phyloP scores from a whole-genome alignment of 1,140 invertebrate species.

The Drepana arcuata region DNA sequence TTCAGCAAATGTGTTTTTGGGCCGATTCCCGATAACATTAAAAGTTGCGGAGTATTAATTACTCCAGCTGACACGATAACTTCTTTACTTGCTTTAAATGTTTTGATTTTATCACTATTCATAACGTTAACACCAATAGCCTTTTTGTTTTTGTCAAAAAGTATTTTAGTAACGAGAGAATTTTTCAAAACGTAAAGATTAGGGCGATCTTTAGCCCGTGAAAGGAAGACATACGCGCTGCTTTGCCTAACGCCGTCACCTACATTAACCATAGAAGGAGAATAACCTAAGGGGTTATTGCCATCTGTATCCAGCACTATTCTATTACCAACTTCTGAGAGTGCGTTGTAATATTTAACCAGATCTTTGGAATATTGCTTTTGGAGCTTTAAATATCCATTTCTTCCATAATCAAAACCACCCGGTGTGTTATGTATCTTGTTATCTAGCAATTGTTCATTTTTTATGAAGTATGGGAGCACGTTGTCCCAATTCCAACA shows the following conservation, averaged over 20 bases:
- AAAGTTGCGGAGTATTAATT: conserved; percentile 74
- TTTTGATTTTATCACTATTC: conserved; percentile 27
- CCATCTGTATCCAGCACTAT: conserved; percentile 14
- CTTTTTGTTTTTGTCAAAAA: conserved; percentile 75
- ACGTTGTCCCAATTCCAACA: conserved; percentile 83
- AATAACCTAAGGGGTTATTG: conserved; percentile 7
- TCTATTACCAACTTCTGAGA: conserved; percentile 14
- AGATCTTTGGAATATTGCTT: conserved; percentile 1
- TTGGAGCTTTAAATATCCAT: conserved; percentile 11
- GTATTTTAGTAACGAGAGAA: conserved; percentile 41
- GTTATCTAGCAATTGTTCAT: conserved; percentile 18
- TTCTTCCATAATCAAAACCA: conserved; percentile 8
- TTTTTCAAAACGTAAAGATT: conserved; percentile 58
- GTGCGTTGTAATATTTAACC: conserved; percentile 8
- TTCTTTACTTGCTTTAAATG: conserved; percentile 45
- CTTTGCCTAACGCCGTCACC: conserved; percentile 72
- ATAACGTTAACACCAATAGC: conserved; percentile 52
- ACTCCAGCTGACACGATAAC: conserved; percentile 78
- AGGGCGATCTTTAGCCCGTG: conserved; percentile 54
- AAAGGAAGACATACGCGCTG: conserved; percentile 71
- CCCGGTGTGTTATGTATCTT: conserved; percentile 8
- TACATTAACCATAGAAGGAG: conserved; percentile 59
- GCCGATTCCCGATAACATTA: conserved; percentile 80
- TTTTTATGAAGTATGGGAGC: conserved; percentile 28
- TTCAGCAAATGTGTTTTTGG: conserved; percentile 71